Base-by-base conservation (phyloP, 2,888 invertebrate genomes). In the Seira sanloemensis region DNA sequence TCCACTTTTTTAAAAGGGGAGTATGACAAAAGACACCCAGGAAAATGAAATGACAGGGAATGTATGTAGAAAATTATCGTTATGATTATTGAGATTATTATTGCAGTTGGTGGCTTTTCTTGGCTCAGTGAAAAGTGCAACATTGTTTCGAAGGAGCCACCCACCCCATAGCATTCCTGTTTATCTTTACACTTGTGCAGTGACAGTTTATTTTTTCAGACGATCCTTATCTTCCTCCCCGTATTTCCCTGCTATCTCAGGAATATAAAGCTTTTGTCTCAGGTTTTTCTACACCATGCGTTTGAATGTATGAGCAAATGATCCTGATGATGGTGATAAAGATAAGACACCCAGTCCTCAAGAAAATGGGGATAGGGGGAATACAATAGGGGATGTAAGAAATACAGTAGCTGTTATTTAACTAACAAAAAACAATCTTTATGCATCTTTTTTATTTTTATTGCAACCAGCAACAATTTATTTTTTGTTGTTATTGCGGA, bases 291-390 rank as follows among this genome's bases (percentile, higher is more conserved):
- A 37, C 5, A 37, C 5, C 5, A 37, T 37, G 37, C 12, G 5
- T 37, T 18, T 58, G 58, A 58, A 58, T 58, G 58, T 16, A 18
- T 27, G 68, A 68, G 27, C 68, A 68, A 68, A 68, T 68, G 68
- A 68, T 68, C 25, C 23, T 68, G 68, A 68, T 27, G 68, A 68
- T 68, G 26, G 27, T 27, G 68, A 68, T 68, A 25, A 27, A 26
- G 68, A 68, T 68, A 68, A 27, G 68, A 27, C 58, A 58, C 58
- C n/a, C 16, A n/a, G n/a, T 7, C 37, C 4, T 37, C 12, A 4
- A 37, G 37, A 7, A 58, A 58, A n/a, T 4, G n/a, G 9, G 58
- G 18, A 58, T 37, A 58, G 58, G 58, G 58, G 58, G n/a, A 18
- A 58, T 37, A 37, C 37, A 58, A 58, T 18, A 16, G 58, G n/a